Conservation (phyloP, 1,140 invertebrate genomes). For the Globodera ellingtonae region DNA sequence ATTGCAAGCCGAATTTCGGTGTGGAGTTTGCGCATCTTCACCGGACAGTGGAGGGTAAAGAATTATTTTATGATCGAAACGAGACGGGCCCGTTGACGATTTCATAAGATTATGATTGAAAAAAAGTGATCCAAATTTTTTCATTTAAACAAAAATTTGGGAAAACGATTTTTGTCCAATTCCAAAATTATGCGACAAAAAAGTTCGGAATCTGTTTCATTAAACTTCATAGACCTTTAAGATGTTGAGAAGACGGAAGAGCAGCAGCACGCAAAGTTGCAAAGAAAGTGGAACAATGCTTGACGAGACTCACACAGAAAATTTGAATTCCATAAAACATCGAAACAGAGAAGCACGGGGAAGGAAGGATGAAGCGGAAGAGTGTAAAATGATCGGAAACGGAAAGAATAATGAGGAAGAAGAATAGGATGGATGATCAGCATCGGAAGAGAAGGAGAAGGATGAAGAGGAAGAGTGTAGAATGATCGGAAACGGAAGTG, state of each 20-base stretch:
- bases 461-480: not conserved
- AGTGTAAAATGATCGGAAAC: not conserved
- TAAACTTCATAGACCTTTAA: not conserved
- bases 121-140: too few species aligned
- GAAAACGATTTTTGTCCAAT: too few species aligned
- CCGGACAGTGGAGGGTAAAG: slow-evolving; percentile 18
- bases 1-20: slow-evolving; percentile 13
- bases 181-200: too few species aligned
- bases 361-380: not conserved
- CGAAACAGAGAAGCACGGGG: not conserved
- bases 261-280: not conserved
- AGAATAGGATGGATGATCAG: too few species aligned
- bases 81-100: too few species aligned
- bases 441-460: not conserved
- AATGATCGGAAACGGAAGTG: too few species aligned
- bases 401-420: not conserved
- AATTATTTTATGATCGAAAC: too few species aligned
- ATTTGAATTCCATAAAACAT: not conserved
- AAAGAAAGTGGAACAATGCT: not conserved
- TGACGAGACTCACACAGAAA: not conserved
- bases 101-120: too few species aligned
- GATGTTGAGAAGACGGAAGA: not conserved
- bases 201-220: too few species aligned
- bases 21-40: slow-evolving; percentile 25
- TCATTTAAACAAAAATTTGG: too few species aligned